Evolutionary conservation across 2,113 vertebrate species (phyloP).

Genomic region (Notothenia coriiceps): DNA sequence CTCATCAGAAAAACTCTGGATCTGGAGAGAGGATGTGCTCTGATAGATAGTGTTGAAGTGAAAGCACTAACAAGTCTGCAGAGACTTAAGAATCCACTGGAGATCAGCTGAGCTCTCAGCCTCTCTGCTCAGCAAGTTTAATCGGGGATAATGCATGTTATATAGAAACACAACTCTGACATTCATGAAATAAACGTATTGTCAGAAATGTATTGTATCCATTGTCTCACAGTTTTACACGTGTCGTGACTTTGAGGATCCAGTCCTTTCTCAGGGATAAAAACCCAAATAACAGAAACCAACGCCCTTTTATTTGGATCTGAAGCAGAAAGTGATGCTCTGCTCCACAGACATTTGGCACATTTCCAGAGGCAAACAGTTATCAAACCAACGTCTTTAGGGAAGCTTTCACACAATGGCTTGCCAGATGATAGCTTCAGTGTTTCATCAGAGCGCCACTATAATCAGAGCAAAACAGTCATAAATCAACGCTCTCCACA

Average conservation of each 20-base stretch:
- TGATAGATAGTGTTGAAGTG: conserved; percentile 56
- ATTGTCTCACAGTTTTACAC: too few relatives aligned
- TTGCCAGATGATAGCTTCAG: conserved; percentile 26
- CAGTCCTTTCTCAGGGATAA: not conserved
- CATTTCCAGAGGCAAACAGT: conserved; percentile 29
- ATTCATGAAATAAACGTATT: not conserved
- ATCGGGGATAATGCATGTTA: not conserved
- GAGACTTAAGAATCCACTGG: conserved; percentile 41
- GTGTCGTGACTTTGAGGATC: not conserved
- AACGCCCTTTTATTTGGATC: conserved; percentile 16
- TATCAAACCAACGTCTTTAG: conserved; percentile 45
- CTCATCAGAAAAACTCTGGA: conserved; percentile 50
- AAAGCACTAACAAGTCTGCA: conserved; percentile 65
- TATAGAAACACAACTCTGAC: not conserved
- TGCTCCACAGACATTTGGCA: conserved; percentile 16
- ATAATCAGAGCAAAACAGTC: conserved; percentile 53
- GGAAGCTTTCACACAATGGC: conserved; percentile 19
- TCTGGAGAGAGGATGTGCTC: conserved; percentile 37
- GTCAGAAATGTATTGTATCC: not conserved
- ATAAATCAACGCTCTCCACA: conserved; percentile 65
- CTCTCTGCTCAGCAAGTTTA: not conserved
- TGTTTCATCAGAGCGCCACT: conserved; percentile 22
- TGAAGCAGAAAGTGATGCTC: conserved; percentile 25
- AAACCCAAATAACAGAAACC: conserved; percentile 10
- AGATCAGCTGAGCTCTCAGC: conserved; percentile 27